A percentile compares a stretch with the other conserved stretches of the same genome.
These are phyloP conservation scores for Archivesica marissinica DNA, from an alignment of 1,140 invertebrate species.

Conservation along the genomic window DNA sequence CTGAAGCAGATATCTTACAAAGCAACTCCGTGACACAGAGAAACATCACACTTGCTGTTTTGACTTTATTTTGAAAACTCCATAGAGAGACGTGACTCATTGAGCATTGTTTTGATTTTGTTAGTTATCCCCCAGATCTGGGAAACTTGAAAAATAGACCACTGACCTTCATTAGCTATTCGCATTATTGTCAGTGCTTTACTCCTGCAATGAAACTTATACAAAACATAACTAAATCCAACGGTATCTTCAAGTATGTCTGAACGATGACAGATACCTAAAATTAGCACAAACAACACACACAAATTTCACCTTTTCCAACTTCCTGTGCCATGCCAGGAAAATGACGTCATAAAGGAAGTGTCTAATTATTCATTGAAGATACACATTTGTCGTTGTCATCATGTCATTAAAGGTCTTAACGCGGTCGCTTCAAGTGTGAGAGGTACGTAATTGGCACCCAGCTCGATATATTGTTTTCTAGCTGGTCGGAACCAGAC, in stretches of 20 bases:
- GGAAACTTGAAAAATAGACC: neutral
- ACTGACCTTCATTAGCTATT: neutral
- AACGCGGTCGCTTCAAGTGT: too few relatives aligned
- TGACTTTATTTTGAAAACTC: constrained; percentile 44
- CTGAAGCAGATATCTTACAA: too few relatives aligned
- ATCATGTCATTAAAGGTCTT: too few relatives aligned
- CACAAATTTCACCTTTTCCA: constrained; percentile 58
- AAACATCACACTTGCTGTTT: neutral
- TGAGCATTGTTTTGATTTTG: constrained; percentile 57
- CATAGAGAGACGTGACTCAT: constrained; percentile 55
- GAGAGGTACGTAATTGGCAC: too few relatives aligned
- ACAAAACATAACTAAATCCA: too few relatives aligned
- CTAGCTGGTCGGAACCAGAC: too few relatives aligned
- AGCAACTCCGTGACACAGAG: too few relatives aligned
- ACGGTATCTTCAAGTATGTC: neutral
- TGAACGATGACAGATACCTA: constrained; percentile 18
- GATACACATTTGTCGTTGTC: too few relatives aligned
- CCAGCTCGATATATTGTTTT: too few relatives aligned
- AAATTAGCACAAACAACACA: constrained; percentile 47
- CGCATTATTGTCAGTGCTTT: neutral
- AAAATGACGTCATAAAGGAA: constrained; percentile 59
- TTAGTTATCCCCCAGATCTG: too few relatives aligned
- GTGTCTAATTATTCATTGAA: too few relatives aligned
- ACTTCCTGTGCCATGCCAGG: constrained; percentile 64
- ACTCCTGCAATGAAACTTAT: neutral